Evolutionary conservation across 2,113 vertebrate genomes (phyloP).

Genomic region (Caretta caretta): DNA sequence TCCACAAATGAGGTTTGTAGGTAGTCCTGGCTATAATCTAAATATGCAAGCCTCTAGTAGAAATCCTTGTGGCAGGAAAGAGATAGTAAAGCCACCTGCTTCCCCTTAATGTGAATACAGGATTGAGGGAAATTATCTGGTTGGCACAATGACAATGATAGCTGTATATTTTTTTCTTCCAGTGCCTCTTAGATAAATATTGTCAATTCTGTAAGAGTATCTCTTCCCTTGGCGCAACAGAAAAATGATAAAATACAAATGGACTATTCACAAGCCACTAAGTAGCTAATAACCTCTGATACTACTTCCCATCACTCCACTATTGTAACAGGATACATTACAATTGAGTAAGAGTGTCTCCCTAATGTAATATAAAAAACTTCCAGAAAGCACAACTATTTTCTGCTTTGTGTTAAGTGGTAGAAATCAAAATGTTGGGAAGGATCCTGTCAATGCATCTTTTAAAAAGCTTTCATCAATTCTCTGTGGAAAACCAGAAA

Average conservation of each 20-base stretch:
- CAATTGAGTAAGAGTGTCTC: neutral
- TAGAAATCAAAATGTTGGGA: neutral
- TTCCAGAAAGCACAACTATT: neutral
- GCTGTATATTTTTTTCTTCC: neutral
- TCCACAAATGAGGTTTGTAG: neutral
- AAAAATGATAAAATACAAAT: neutral
- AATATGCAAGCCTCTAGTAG: neutral
- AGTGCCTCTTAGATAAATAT: neutral
- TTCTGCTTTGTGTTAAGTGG: neutral
- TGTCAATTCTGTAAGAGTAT: neutral
- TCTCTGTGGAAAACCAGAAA: neutral
- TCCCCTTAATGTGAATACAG: neutral
- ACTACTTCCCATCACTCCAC: neutral
- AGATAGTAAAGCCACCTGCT: neutral
- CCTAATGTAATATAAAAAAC: neutral
- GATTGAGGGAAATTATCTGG: neutral
- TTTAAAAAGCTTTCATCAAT: neutral
- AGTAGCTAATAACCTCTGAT: neutral
- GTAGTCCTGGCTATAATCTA: neutral
- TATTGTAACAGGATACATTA: neutral
- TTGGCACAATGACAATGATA: neutral
- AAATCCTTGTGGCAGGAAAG: neutral
- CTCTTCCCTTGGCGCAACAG: neutral
- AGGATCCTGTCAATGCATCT: neutral
- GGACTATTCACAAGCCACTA: neutral